Evolutionary conservation across 2,797 vertebrate species (phyloP), one percentile per base, ranked within the genome.

Genomic region (Sebastes elongatus): DNA sequence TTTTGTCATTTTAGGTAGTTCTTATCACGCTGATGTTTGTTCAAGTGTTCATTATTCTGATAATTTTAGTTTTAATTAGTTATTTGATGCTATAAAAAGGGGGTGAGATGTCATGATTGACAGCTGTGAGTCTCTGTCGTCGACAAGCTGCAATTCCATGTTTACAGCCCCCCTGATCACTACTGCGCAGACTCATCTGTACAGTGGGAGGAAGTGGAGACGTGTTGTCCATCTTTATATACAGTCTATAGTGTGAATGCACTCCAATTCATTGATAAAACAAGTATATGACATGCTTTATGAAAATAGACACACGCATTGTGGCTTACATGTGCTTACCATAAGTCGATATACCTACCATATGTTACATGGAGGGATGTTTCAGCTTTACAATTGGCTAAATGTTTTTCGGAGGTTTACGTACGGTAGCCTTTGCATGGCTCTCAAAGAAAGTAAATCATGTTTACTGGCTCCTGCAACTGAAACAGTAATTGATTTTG

Each of bases 401-500:
- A 60, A 71, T 80, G 32, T 35, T 73, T 83, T 83, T 69, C 30
- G 25, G 65, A 64, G 57, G 70, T 53, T 82, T 76, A 74, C 1
- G 35, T 76, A 78, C 76, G 69, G 76, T 59, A 65, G 20, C 49
- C 38, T 27, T 28, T 25, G 65, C 69, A 82, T 35, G 33, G 78
- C 81, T 88, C 82, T 85, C 56, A 11, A 64, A 61, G 74, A 86
- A 82, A 85, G 88, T 83, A 82, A 91, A 89, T 83, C 83, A 86
- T 20, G 28, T 85, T 86, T 88, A 60, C 81, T 81, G 85, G 78
- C 78, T 85, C 80, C 78, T 73, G 74, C 78, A 76, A 59, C 66
- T 73, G 80, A 89, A 91, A 83, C 80, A 82, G 61, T 73, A 88
- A 90, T 86, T 85, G 85, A 92, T 90, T 91, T 85, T 70, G 6